Base-by-base conservation (phyloP, 2,113 vertebrate genomes). In the Empidonax alnorum region DNA sequence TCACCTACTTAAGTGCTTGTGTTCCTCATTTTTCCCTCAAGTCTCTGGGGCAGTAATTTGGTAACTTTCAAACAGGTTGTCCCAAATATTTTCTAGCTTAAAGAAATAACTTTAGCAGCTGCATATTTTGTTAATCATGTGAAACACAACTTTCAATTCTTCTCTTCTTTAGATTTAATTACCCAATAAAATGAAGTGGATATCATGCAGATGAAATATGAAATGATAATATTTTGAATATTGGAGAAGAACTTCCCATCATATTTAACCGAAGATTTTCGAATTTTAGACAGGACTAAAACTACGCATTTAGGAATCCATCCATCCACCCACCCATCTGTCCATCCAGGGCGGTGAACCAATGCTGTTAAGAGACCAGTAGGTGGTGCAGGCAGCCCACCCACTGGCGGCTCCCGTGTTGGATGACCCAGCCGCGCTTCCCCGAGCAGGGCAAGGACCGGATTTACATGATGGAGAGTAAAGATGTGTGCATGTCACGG, bases 301-400 rank as follows among this genome's bases (percentile, higher is more conserved):
- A 9, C 31, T 7, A 12, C 1, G 1, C 6, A 7, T 50, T 27
- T 62, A 27, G 28, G 50, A 71, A 39, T 18, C 49, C 16, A 1
- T 19, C 23, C 62, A 15, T 11, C 20, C 63, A 35, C 4, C 46
- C 46, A 35, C 27, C 66, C 65, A 13, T 46, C 14, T 4, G 1
- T 6, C 6, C 35, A 1, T 42, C 14, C 37, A 20, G 30, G 35
- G 18, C 7, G 4, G 4, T 28, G 72, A 7, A 4, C 18, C 31
- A 14, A 4, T 61, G 87, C 86, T 39, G 31, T 20, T 20, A 14
- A 44, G 78, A 25, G 55, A 68, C 84, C 96, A 52, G 93, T 4
- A 93, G 94, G 50, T 89, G 96, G 96, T 47, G 96, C 53, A 24
- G 83, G 87, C 67, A 49, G 88, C 47, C 25, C 8, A 21, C 20